Conservation (phyloP, 2,797 vertebrate genomes). For the Antrozous pallidus region DNA sequence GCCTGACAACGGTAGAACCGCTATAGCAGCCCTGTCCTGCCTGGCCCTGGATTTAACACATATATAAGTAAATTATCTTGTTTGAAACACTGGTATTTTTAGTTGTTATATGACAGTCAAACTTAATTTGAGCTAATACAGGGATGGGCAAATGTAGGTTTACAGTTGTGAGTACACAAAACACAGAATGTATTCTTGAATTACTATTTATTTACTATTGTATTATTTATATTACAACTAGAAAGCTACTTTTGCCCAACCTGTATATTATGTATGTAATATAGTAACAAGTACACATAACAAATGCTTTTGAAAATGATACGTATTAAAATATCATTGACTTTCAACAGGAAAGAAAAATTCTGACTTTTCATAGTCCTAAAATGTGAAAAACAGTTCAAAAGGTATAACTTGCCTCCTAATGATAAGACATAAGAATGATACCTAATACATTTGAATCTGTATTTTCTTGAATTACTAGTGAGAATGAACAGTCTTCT, state of each 20-base stretch:
- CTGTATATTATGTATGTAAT: background rate
- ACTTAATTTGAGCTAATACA: slow-evolving; percentile 29
- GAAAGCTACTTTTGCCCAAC: background rate
- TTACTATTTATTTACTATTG: background rate
- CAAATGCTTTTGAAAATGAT: slow-evolving; percentile 28
- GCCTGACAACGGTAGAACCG: background rate
- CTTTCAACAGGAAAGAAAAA: slow-evolving; percentile 19
- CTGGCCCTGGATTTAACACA: background rate
- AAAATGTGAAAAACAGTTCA: slow-evolving; percentile 18
- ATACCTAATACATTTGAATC: slow-evolving; percentile 16
- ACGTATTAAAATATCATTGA: slow-evolving; percentile 5
- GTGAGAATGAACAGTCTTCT: slow-evolving; percentile 1
- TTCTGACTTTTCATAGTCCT: slow-evolving; percentile 14
- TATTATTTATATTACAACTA: background rate
- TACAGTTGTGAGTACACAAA: background rate
- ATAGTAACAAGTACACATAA: background rate
- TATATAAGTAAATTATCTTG: slow-evolving; percentile 19
- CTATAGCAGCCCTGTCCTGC: background rate
- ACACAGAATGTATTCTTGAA: background rate
- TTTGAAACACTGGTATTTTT: background rate
- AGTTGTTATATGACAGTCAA: slow-evolving; percentile 11
- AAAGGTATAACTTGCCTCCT: slow-evolving; percentile 19
- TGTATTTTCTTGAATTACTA: slow-evolving; percentile 30
- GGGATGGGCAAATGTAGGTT: background rate
- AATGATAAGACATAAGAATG: slow-evolving; percentile 10